Conservation (phyloP, 2,797 vertebrate genomes). For the Macropodus opercularis region DNA sequence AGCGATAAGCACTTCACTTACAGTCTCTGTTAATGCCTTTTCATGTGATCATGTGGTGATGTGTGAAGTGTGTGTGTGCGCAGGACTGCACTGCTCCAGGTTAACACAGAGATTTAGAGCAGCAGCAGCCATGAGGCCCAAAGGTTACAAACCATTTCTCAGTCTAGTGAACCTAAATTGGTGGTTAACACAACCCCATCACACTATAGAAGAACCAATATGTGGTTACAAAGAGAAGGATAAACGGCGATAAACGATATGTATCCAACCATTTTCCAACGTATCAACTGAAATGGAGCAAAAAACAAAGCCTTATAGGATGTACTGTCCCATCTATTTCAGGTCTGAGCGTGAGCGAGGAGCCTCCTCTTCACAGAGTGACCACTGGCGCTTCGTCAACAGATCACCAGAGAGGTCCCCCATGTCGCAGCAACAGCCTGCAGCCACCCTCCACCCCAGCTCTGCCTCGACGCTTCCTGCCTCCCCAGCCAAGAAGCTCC, state of each 20-base stretch:
- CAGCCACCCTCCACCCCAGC: constrained; percentile 81
- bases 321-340: constrained; percentile 38
- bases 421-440: constrained; percentile 72
- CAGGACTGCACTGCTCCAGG: constrained; percentile 14
- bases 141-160: constrained; percentile 60
- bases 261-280: neutral
- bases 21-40: constrained; percentile 19
- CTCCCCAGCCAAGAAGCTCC: constrained; percentile 87
- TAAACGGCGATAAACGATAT: neutral
- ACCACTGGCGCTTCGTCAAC: constrained; percentile 70
- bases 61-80: neutral
- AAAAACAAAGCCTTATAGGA: neutral
- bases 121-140: constrained; percentile 31
- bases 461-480: constrained; percentile 87
- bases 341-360: constrained; percentile 90
- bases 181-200: neutral
- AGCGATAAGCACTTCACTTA: constrained; percentile 17
- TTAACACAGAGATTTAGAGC: constrained; percentile 56
- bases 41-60: too few relatives aligned
- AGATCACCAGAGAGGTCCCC: constrained; percentile 58
- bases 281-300: neutral
- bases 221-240: constrained; percentile 1
- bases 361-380: constrained; percentile 84
- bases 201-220: neutral
- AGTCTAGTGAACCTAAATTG: constrained; percentile 45